Conservation (phyloP, 37 sponge, comb jelly and placozoan genomes). For the Hexactinellida sp. region DNA sequence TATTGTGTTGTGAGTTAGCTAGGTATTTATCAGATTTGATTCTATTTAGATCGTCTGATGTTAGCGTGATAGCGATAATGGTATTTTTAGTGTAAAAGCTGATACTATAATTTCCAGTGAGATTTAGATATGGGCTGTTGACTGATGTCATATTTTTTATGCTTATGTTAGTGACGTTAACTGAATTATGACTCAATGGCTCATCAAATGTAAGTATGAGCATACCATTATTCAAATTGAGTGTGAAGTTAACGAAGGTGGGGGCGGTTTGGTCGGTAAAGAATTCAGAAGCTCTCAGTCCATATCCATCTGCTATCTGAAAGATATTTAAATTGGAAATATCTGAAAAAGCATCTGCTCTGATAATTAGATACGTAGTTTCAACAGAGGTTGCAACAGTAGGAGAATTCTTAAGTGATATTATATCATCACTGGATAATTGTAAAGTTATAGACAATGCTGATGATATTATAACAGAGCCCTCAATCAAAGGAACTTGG, state of each 20-base stretch:
- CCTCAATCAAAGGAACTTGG: not conserved
- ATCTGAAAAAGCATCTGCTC: slow-evolving; percentile 46
- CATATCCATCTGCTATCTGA: slow-evolving; percentile 20
- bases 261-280: slow-evolving; percentile 18
- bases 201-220: slow-evolving; percentile 19
- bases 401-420: slow-evolving; percentile 34
- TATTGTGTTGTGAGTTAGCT: slow-evolving; percentile 30
- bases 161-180: not conserved
- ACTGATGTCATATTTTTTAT: not conserved
- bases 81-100: slow-evolving; percentile 31
- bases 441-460: slow-evolving; percentile 27
- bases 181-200: not conserved
- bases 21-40: slow-evolving; percentile 44
- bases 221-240: slow-evolving; percentile 14
- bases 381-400: slow-evolving; percentile 29
- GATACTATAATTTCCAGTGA: slow-evolving; percentile 31
- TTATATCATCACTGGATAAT: slow-evolving; percentile 32
- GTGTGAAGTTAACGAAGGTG: not conserved
- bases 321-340: slow-evolving; percentile 36
- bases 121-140: not conserved
- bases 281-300: slow-evolving; percentile 7
- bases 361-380: slow-evolving; percentile 47
- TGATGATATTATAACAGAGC: not conserved
- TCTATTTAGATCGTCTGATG: slow-evolving; percentile 31
- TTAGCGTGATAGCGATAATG: slow-evolving; percentile 29